These are phyloP conservation scores for Andrena camellia DNA, from an alignment of 2,888 invertebrate genomes.

Conservation along the genomic window DNA sequence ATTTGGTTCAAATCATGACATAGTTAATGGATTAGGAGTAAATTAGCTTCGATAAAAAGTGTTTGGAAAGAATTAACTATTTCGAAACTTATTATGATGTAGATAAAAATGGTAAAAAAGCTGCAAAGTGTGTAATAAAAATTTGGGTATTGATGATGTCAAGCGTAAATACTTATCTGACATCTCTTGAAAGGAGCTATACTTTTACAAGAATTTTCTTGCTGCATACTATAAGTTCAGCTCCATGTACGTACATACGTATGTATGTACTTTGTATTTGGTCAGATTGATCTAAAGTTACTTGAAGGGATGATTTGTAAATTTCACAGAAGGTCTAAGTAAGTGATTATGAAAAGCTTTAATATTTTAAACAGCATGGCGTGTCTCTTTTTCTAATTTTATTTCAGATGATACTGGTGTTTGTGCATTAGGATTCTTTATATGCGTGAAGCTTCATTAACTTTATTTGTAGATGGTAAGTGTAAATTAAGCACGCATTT, in stretches of 20 bases:
- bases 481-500: conserved; percentile 57
- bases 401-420: conserved; percentile 76
- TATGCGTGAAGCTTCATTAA: conserved; percentile 75
- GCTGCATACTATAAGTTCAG: background rate
- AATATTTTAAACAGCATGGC: conserved; percentile 72
- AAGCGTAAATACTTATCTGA: too few species aligned
- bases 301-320: background rate
- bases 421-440: conserved; percentile 75
- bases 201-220: too few species aligned
- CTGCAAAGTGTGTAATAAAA: too few species aligned
- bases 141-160: too few species aligned
- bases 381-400: conserved; percentile 73
- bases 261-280: background rate
- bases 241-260: background rate
- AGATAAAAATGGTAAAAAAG: background rate
- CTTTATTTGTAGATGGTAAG: conserved; percentile 79
- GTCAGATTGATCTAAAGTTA: background rate
- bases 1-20: background rate
- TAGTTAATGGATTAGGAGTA: background rate
- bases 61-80: background rate
- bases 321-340: conserved; percentile 24
- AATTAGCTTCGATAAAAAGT: background rate
- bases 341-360: conserved; percentile 43
- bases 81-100: background rate
- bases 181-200: too few species aligned